A percentile compares a stretch with the other conserved stretches of the same genome.
These are phyloP conservation scores for Semaprochilodus insignis DNA, from an alignment of 2,797 vertebrate species.

Conservation along the genomic window DNA sequence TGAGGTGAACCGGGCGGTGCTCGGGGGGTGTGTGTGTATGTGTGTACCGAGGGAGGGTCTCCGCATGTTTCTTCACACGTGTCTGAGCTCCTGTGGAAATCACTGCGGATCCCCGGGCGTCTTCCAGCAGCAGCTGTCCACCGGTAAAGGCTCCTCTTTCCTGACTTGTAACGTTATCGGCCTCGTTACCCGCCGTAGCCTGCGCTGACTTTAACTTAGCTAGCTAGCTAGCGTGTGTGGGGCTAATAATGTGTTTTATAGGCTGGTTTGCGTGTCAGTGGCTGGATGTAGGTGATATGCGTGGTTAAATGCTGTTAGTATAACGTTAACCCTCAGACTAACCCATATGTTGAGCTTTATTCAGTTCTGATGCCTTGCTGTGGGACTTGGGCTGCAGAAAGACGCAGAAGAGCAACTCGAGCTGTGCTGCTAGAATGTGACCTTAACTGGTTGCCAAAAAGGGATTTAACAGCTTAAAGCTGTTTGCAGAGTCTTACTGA, in stretches of 20 bases:
- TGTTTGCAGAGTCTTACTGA: neutral
- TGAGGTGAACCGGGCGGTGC: neutral
- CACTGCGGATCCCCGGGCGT: slow-evolving; percentile 65
- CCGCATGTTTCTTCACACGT: slow-evolving; percentile 54
- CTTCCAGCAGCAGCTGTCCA: slow-evolving; percentile 35
- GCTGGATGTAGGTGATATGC: neutral
- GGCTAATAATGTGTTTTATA: neutral
- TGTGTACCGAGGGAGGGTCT: slow-evolving; percentile 10
- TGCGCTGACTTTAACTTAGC: neutral
- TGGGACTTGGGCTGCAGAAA: neutral
- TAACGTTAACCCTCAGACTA: neutral
- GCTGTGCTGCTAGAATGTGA: slow-evolving; percentile 2
- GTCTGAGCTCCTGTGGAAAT: slow-evolving; percentile 40
- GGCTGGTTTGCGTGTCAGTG: neutral
- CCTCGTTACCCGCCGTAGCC: too few species aligned
- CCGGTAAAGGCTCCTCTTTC: slow-evolving; percentile 58
- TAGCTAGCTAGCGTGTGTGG: neutral
- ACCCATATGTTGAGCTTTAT: neutral
- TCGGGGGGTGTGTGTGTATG: neutral
- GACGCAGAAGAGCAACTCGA: neutral
- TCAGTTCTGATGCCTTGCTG: neutral
- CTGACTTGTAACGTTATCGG: neutral
- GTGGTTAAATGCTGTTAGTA: neutral
- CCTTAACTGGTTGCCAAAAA: slow-evolving; percentile 3
- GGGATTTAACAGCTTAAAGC: slow-evolving; percentile 16